phyloP scores from a whole-genome alignment of 2,888 invertebrate species.

The Acanthosoma haemorrhoidale region DNA sequence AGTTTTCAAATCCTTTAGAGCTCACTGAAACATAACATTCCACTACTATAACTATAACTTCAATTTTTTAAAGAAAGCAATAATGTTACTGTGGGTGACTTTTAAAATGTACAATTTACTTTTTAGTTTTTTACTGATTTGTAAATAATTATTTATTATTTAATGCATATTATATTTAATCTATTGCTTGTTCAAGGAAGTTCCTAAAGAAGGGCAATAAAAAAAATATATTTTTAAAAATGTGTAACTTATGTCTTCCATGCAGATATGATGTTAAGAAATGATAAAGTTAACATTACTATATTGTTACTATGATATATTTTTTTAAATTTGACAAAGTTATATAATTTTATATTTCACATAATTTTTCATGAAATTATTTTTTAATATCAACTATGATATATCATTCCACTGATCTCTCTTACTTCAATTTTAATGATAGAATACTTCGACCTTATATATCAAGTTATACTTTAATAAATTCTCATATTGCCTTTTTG shows the following conservation, averaged over 20 bases:
- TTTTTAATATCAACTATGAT: not conserved
- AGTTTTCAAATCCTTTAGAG: slow-evolving; percentile 14
- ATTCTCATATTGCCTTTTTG: too few species aligned
- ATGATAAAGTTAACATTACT: not conserved
- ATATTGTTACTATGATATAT: not conserved
- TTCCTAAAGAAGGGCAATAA: slow-evolving; percentile 15
- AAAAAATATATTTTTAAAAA: not conserved
- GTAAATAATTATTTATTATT: not conserved
- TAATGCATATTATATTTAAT: too few species aligned
- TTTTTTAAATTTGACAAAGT: not conserved
- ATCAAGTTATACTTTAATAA: too few species aligned
- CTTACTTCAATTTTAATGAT: not conserved
- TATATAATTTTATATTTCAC: not conserved
- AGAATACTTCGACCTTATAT: too few species aligned
- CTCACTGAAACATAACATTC: slow-evolving; percentile 22
- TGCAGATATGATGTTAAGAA: not conserved
- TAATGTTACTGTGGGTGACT: not conserved
- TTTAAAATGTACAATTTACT: not conserved
- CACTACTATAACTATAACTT: not conserved
- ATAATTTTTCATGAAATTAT: too few species aligned
- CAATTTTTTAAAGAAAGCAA: not conserved
- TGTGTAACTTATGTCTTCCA: slow-evolving; percentile 1
- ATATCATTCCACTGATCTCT: not conserved
- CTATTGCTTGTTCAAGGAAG: not conserved
- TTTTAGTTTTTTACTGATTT: not conserved